A percentile compares a stretch with the other conserved stretches of the same genome.
These are phyloP conservation scores for Erpobdella octoculata DNA, from an alignment of 2,888 invertebrate genomes.

Conservation along the genomic window DNA sequence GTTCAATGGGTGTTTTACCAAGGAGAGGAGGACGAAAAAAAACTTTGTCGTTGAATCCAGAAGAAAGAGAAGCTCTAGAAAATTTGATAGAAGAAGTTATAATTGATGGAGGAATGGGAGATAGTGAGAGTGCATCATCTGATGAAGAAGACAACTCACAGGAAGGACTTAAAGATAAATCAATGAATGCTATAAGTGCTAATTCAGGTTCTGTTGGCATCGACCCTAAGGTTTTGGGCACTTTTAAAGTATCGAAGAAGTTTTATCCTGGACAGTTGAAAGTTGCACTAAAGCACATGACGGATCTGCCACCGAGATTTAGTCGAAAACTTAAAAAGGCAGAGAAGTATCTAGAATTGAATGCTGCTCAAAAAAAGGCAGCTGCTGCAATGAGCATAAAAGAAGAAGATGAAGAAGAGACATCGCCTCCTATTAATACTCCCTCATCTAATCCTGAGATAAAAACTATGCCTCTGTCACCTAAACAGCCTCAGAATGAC, in stretches of 20 bases:
- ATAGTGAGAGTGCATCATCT: slow-evolving; percentile 26
- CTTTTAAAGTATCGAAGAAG: slow-evolving; percentile 25
- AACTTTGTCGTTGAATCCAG: slow-evolving; percentile 29
- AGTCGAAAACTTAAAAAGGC: slow-evolving; percentile 31
- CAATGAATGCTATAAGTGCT: background rate
- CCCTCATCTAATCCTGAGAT: background rate
- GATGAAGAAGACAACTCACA: slow-evolving; percentile 24
- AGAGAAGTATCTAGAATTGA: slow-evolving; percentile 29
- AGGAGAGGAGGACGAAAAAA: slow-evolving; percentile 29
- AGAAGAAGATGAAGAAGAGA: slow-evolving; percentile 30
- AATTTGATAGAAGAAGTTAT: slow-evolving; percentile 30
- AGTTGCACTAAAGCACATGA: slow-evolving; percentile 32
- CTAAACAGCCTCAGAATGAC: background rate
- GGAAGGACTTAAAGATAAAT: background rate
- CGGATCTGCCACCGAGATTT: slow-evolving; percentile 30
- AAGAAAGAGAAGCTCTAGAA: slow-evolving; percentile 31
- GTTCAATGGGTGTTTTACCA: background rate
- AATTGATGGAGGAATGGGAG: slow-evolving; percentile 29
- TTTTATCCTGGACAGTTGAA: slow-evolving; percentile 31
- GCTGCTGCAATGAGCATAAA: slow-evolving; percentile 21
- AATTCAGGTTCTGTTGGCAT: background rate
- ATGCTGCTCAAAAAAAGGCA: background rate
- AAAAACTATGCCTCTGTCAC: background rate
- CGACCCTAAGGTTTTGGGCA: slow-evolving; percentile 1
- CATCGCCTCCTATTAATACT: background rate